Evolutionary conservation across 2,797 vertebrate species (phyloP).

Genomic region (Manis pentadactyla): DNA sequence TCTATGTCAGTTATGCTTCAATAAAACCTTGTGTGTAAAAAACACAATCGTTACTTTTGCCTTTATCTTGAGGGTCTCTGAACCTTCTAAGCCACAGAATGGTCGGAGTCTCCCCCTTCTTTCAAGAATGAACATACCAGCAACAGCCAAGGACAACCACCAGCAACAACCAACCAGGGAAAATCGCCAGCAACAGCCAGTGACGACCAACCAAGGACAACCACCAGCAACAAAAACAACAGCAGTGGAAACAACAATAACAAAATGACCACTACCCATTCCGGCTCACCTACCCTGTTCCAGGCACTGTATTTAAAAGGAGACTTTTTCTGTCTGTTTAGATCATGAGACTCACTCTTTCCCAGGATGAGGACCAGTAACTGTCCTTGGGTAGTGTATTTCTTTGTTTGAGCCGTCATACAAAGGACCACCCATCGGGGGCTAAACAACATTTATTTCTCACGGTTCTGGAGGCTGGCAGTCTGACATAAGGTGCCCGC

Average conservation of each 20-base stretch:
- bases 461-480: background rate
- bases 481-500: background rate
- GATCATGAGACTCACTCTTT: background rate
- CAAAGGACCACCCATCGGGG: fast-evolving
- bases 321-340: background rate
- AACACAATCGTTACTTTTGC: background rate
- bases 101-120: background rate
- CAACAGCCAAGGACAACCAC: too few species aligned
- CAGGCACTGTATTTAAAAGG: background rate
- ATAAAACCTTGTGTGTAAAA: background rate
- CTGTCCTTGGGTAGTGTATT: background rate
- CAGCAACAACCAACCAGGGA: background rate
- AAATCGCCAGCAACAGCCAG: too few species aligned
- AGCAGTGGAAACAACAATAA: background rate
- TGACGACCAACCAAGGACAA: background rate
- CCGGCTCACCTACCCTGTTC: background rate
- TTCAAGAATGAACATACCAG: too few species aligned
- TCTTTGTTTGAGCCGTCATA: background rate
- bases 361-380: background rate
- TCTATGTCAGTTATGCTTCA: background rate
- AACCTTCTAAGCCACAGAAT: background rate
- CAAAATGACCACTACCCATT: background rate
- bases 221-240: background rate
- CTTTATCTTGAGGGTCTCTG: background rate
- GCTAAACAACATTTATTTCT: background rate